A percentile compares a stretch with the other conserved stretches of the same genome.
These are phyloP conservation scores for Chiridota heheva DNA, from an alignment of 35 echinoderm and acorn worm species.

Conservation along the genomic window DNA sequence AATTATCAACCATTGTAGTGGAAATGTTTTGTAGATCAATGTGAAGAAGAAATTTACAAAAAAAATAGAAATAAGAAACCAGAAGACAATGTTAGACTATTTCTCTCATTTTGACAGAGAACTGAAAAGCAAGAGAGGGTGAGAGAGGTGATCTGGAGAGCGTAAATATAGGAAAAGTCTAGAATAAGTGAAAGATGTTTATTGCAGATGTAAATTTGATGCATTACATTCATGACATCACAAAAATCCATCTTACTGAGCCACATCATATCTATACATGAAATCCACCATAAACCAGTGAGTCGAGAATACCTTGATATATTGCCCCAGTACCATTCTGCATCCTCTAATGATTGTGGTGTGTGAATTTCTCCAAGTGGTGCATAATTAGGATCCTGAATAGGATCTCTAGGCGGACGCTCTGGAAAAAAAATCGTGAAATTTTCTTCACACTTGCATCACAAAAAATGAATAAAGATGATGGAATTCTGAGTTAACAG, in stretches of 20 bases:
- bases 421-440: conserved; percentile 19
- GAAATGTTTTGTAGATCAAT: background rate
- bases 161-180: too few species aligned
- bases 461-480: too few species aligned
- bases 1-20: too few species aligned
- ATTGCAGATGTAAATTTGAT: too few species aligned
- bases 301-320: conserved; percentile 99
- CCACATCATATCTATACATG: too few species aligned
- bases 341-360: conserved; percentile 64
- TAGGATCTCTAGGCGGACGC: conserved; percentile 8
- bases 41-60: background rate
- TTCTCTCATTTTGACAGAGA: background rate
- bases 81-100: background rate
- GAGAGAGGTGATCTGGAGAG: too few species aligned
- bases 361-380: conserved; percentile 8
- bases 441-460: background rate
- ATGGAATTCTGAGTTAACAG: too few species aligned
- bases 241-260: too few species aligned
- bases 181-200: background rate
- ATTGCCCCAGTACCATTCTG: conserved; percentile 98
- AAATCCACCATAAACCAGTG: too few species aligned
- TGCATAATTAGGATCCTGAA: background rate
- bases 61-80: background rate
- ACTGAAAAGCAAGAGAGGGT: background rate
- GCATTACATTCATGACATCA: too few species aligned